phyloP scores from a whole-genome alignment of 2,888 invertebrate genomes.

The Leptopilina myrica region DNA sequence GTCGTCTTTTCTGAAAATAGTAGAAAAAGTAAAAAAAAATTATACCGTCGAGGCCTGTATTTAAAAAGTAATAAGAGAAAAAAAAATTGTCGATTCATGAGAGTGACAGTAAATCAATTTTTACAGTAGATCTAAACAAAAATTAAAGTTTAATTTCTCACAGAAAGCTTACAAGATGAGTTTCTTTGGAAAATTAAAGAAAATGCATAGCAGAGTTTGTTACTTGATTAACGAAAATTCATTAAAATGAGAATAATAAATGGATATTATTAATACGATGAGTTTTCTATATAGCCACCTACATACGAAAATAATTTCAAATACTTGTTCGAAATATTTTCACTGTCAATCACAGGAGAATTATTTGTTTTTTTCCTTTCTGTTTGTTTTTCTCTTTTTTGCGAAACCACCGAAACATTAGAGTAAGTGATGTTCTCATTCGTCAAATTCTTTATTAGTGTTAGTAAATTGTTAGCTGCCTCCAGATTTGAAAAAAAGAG shows the following conservation, averaged over 20 bases:
- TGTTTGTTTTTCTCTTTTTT: too few species aligned
- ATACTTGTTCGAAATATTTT: too few species aligned
- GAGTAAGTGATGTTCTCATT: conserved; percentile 72
- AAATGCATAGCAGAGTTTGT: conserved; percentile 4
- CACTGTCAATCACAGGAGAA: too few species aligned
- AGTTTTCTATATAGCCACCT: conserved; percentile 1
- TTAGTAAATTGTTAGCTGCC: conserved; percentile 67
- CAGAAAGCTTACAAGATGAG: conserved; percentile 6
- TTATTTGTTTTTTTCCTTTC: too few species aligned
- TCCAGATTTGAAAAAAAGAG: conserved; percentile 47
- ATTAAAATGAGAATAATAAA: conserved; percentile 12
- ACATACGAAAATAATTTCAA: neutral
- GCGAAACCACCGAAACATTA: conserved; percentile 67
- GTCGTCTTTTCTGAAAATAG: too few species aligned
- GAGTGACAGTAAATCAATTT: neutral
- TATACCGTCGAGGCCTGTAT: too few species aligned
- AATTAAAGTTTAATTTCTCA: conserved; percentile 15
- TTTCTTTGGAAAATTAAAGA: conserved; percentile 2
- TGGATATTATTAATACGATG: neutral
- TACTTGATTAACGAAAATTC: conserved; percentile 38
- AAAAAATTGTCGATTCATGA: too few species aligned
- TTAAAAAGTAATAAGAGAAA: too few species aligned
- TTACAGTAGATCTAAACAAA: neutral
- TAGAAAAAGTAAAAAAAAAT: too few species aligned
- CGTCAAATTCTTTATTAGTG: conserved; percentile 43